These are phyloP conservation scores for Seira musarum DNA, from an alignment of 2,888 invertebrate genomes.

Conservation along the genomic window DNA sequence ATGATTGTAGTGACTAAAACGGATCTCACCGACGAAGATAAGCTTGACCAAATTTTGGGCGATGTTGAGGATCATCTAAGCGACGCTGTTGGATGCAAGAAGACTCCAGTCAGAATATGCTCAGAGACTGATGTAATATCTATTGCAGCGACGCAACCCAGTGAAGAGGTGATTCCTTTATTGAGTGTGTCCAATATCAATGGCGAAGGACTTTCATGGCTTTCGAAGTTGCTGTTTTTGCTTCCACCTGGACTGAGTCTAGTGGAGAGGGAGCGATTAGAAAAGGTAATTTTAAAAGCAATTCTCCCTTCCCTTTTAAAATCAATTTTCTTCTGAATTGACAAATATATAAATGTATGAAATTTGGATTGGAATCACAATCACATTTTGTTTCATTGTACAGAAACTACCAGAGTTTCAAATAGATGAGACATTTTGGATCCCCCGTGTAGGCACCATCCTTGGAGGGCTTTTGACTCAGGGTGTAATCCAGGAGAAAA, in stretches of 20 bases:
- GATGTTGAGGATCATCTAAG: slow-evolving; percentile 73
- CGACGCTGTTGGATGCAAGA: slow-evolving; percentile 65
- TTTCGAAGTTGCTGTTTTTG: slow-evolving; percentile 90
- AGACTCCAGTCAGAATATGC: slow-evolving; percentile 79
- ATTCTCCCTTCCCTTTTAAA: neutral
- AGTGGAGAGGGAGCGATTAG: slow-evolving; percentile 80
- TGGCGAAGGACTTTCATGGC: slow-evolving; percentile 85
- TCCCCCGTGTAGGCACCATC: slow-evolving; percentile 86
- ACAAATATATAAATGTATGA: neutral
- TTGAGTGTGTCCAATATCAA: slow-evolving; percentile 93
- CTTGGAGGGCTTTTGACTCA: slow-evolving; percentile 88
- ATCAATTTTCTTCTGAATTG: slow-evolving; percentile 5
- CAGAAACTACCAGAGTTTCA: slow-evolving; percentile 88
- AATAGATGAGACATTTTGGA: slow-evolving; percentile 94
- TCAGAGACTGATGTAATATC: slow-evolving; percentile 83
- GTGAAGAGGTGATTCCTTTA: slow-evolving; percentile 81
- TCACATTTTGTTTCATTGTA: slow-evolving; percentile 58
- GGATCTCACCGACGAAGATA: slow-evolving; percentile 80
- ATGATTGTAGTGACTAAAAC: slow-evolving; percentile 96
- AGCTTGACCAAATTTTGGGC: slow-evolving; percentile 71
- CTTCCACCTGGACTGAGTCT: slow-evolving; percentile 79
- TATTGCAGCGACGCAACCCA: slow-evolving; percentile 74
- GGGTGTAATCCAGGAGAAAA: slow-evolving; percentile 89
- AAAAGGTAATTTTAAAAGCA: slow-evolving; percentile 75
- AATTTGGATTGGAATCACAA: too few species aligned